Base-by-base conservation (phyloP, 30 jellyfish, hydroid and myxozoan genomes). In the Turritopsis rubra region DNA sequence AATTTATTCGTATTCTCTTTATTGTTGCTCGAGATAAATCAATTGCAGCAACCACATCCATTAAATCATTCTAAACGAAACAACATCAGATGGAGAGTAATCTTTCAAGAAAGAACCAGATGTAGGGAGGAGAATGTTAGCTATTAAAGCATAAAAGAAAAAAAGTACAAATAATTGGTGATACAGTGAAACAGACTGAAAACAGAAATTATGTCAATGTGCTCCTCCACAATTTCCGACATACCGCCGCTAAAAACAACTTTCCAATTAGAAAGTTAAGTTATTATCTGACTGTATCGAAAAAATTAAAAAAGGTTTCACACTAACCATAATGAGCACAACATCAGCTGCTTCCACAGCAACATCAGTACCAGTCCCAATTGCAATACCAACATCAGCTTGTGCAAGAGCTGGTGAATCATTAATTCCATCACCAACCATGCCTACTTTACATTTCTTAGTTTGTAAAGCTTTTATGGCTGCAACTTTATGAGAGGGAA, bases 401-500 rank as follows among this genome's bases (percentile, higher is more conserved):
- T 95, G 96, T 18, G 98, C 97, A 77, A 95, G 89, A 5, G 99
- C 99, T 23, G 97, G 97, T 25, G 98, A 90, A 86, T 95, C 99
- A 75, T 95, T 95, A 31, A 95, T 85, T 16, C 99, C 99, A 83
- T 95, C 99, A 8, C 99, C 99, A 18, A 95, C 98, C 99, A 95
- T 95, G 70, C 98, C 99, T 66, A 95, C 98, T 54, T 86, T 79
- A 22, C 70, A 54, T 24, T 91, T 95, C 65, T 85, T 91, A 28
- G 86, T 78, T 74, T 94, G 99, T 21, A 94, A 86, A 60, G 96
- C 91, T 54, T 84, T 85, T 31, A 94, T 89, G 29, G 87, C 88
- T 21, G 96, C 85, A 29, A 89, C 99, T 84, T 94, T 94, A 72
- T 94, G 99, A n/a, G 96, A 81, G 18, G 99, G 99, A 21, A 94